Evolutionary conservation across 92 coral and sea anemone genomes (phyloP).

Genomic region (Montipora capitata): DNA sequence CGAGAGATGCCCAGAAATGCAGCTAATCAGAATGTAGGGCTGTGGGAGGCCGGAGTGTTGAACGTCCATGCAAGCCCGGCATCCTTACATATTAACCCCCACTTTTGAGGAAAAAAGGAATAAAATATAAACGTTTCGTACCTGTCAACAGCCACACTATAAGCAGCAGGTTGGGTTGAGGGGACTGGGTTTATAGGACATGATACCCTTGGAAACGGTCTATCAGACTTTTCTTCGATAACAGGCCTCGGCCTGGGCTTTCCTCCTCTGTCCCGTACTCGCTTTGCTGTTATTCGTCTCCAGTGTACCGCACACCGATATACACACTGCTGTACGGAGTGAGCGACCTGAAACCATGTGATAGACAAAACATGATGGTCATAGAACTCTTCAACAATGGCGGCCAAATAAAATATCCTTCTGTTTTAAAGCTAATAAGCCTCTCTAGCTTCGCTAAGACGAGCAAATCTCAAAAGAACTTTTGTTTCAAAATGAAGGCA

Average conservation of each 20-base stretch:
- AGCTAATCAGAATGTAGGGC: too few species aligned
- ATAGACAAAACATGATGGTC: background rate
- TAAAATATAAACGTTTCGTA: background rate
- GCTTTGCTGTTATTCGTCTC: conserved; percentile 83
- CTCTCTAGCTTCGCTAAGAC: too few species aligned
- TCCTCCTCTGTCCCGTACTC: conserved; percentile 74
- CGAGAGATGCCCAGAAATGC: too few species aligned
- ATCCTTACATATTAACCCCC: background rate
- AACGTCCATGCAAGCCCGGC: background rate
- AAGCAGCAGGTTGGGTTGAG: background rate
- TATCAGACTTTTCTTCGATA: background rate
- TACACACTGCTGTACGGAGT: conserved; percentile 86
- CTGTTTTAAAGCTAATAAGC: too few species aligned
- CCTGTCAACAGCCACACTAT: conserved; percentile 21
- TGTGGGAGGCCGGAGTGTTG: too few species aligned
- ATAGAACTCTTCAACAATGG: too few species aligned
- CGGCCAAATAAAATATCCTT: too few species aligned
- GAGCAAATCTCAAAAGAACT: too few species aligned
- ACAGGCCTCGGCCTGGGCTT: conserved; percentile 43
- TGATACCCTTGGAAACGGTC: background rate
- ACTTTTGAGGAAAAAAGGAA: background rate
- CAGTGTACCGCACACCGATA: conserved; percentile 97
- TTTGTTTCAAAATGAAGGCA: too few species aligned
- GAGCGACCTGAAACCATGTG: conserved; percentile 70
- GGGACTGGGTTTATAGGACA: background rate